Conservation (phyloP, 2,888 invertebrate species). For the Scaptomyza caliginosa region DNA sequence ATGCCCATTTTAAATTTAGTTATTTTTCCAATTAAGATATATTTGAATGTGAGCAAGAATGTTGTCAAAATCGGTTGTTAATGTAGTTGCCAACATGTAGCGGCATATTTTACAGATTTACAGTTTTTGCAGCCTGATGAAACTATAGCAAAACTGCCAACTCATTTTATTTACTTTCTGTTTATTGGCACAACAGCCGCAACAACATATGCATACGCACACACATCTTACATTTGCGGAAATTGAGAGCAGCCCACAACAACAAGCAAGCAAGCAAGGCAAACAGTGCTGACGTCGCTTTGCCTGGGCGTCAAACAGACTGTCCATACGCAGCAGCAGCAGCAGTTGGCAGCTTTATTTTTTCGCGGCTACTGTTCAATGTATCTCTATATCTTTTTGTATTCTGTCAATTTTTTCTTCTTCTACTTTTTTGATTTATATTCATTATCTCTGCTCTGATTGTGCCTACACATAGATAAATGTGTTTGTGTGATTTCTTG, state of each 20-base stretch:
- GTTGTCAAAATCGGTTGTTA: background rate
- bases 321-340: slow-evolving; percentile 18
- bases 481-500: background rate
- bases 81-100: background rate
- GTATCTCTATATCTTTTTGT: slow-evolving; percentile 26
- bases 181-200: slow-evolving; percentile 26
- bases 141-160: slow-evolving; percentile 12
- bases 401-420: slow-evolving; percentile 30
- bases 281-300: slow-evolving; percentile 29
- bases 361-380: slow-evolving; percentile 42
- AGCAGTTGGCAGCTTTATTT: slow-evolving; percentile 16
- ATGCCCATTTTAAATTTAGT: too few species aligned
- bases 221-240: slow-evolving; percentile 41
- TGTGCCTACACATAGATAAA: slow-evolving; percentile 22
- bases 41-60: background rate
- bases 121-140: background rate
- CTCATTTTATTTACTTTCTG: slow-evolving; percentile 28
- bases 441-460: slow-evolving; percentile 23
- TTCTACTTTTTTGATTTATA: slow-evolving; percentile 45
- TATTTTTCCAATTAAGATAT: slow-evolving; percentile 13
- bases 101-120: background rate
- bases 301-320: slow-evolving; percentile 61
- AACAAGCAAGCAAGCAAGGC: slow-evolving; percentile 4
- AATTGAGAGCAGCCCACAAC: slow-evolving; percentile 51
- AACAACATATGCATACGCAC: slow-evolving; percentile 12